These are phyloP conservation scores for Bombus confusus DNA, from an alignment of 1,140 invertebrate species.

Conservation along the genomic window DNA sequence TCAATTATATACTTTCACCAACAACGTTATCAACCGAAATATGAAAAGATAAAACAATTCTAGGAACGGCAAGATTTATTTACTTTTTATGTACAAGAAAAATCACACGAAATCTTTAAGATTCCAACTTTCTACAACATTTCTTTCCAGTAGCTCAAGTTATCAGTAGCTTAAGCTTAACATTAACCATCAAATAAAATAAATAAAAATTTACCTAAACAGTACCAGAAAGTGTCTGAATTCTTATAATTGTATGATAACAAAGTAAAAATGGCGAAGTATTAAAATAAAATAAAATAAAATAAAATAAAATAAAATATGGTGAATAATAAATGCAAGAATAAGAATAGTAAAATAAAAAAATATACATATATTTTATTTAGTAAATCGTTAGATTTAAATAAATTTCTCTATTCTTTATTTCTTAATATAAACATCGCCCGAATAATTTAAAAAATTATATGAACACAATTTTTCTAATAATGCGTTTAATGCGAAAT, in stretches of 20 bases:
- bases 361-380: too few species aligned
- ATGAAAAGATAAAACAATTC: background rate
- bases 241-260: too few species aligned
- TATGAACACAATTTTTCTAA: background rate
- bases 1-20: conserved; percentile 25
- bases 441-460: too few species aligned
- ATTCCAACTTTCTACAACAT: background rate
- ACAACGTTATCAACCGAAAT: background rate
- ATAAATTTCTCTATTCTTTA: too few species aligned
- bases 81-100: background rate
- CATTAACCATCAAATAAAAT: background rate
- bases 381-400: too few species aligned
- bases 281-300: too few species aligned
- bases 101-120: background rate
- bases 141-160: background rate
- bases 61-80: background rate
- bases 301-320: too few species aligned
- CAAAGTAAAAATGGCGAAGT: too few species aligned
- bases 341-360: too few species aligned
- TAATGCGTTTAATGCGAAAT: background rate
- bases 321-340: too few species aligned
- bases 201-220: background rate
- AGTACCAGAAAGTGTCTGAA: too few species aligned
- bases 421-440: too few species aligned
- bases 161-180: background rate